Evolutionary conservation across 2,113 vertebrate species (phyloP).

Genomic region (Chaenogobius annularis): DNA sequence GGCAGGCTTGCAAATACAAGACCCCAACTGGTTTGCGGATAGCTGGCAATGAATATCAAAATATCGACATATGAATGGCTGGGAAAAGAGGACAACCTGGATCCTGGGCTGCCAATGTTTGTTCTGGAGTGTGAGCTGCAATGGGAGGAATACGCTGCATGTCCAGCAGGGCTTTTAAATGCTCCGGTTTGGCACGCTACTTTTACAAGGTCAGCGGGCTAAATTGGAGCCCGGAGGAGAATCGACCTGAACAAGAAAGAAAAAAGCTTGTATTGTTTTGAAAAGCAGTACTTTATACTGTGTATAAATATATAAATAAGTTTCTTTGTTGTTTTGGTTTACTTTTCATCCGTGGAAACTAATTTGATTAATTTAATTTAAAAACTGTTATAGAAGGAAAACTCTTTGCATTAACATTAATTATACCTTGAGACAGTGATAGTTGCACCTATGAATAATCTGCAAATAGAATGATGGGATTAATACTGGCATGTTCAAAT

Average conservation of each 20-base stretch:
- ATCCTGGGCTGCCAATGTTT: slow-evolving; percentile 37
- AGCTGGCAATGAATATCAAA: slow-evolving; percentile 57
- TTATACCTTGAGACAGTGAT: no score
- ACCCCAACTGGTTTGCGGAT: slow-evolving; percentile 47
- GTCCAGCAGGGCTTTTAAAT: slow-evolving; percentile 69
- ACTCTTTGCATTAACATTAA: no score
- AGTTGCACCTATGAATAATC: no score
- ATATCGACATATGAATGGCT: slow-evolving; percentile 59
- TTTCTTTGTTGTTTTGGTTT: no score
- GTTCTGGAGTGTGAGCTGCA: slow-evolving; percentile 46
- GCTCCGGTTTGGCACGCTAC: slow-evolving; percentile 71
- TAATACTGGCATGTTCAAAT: no score
- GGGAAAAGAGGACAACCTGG: slow-evolving; percentile 57
- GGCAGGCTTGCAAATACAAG: slow-evolving; percentile 43
- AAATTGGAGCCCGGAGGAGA: slow-evolving; percentile 34
- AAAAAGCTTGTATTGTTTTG: not conserved
- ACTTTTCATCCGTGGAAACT: no score
- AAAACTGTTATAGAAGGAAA: no score
- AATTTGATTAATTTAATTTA: no score
- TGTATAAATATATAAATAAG: no score
- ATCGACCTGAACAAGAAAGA: slow-evolving; percentile 42
- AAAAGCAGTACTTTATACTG: not conserved
- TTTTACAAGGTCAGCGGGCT: slow-evolving; percentile 56
- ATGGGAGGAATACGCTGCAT: slow-evolving; percentile 10
- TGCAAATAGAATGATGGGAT: no score